These are phyloP conservation scores for Gyps fulvus DNA, from an alignment of 2,113 vertebrate genomes.

Conservation along the genomic window DNA sequence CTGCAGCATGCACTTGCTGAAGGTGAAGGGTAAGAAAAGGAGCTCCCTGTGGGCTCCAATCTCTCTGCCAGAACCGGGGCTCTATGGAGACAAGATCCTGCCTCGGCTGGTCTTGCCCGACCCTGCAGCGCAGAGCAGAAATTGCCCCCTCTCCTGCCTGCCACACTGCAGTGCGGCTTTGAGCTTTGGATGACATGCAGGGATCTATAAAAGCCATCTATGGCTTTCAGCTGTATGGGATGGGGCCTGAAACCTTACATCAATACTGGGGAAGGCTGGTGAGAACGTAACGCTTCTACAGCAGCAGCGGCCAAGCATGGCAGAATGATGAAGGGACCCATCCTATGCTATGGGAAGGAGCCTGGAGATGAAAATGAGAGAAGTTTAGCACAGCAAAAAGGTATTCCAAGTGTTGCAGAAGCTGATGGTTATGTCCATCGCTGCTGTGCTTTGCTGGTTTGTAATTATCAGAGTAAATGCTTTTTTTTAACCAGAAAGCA, in stretches of 20 bases:
- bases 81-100: not conserved
- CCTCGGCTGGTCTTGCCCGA: not conserved
- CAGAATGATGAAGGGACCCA: not conserved
- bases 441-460: not conserved
- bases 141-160: not conserved
- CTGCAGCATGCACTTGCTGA: not conserved
- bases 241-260: not conserved
- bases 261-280: not conserved
- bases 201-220: not conserved
- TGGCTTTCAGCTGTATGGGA: not conserved
- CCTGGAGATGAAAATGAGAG: not conserved
- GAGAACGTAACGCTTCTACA: not conserved
- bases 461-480: not conserved
- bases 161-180: not conserved
- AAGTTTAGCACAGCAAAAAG: not conserved
- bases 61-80: not conserved
- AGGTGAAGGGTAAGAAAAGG: not conserved
- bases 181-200: not conserved
- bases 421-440: accelerated
- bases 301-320: not conserved
- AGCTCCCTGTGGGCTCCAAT: accelerated
- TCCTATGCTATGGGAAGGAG: not conserved
- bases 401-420: not conserved
- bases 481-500: not conserved
- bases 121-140: not conserved